Evolutionary conservation across 2,797 vertebrate genomes (phyloP), one percentile per base, ranked within the genome.

Genomic region (Melanotaenia trifasciata): DNA sequence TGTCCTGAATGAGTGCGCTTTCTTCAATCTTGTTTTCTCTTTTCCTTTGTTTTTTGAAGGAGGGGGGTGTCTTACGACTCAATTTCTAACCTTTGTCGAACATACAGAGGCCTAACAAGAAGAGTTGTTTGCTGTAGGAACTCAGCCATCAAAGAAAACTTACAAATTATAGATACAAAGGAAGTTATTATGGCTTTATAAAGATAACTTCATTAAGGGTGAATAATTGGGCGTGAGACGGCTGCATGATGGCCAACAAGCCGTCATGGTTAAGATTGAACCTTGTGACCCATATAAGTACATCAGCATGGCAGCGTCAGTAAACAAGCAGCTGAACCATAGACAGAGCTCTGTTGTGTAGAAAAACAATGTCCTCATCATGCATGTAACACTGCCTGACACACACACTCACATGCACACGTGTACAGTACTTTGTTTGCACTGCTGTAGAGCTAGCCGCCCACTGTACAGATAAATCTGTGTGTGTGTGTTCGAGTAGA

Each of bases 221-320:
- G 77, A 89, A 81, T 87, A 84, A 89, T 83, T 69, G 64, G 57
- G 79, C 13, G 20, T 70, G 76, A 80, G 79, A 79, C 26, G 62
- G 63, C 78, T 66, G 45, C 22, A 66, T 67, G 82, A 81, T 61
- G 67, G 67, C 82, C 74, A 74, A 67, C 40, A 18, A 58, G 76
- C 64, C 65, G 74, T 83, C 72, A 70, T 86, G 84, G 76, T 84
- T 84, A 11, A 1, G 69, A 61, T 73, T 76, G 87, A 92, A 91
- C 90, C 64, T 84, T 40, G 36, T 87, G 90, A 90, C 91, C 87
- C 57, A 54, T 70, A 66, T 79, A 85, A 90, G 86, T 80, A 80
- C 84, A 92, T 91, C 91, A 91, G 87, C 84, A 84, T 78, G 81
- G 74, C 67, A 50, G 83, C 58, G 80, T 78, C 79, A 56, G 83